These are phyloP conservation scores for Brachyptera risi DNA, from an alignment of 2,888 invertebrate genomes.

Conservation along the genomic window DNA sequence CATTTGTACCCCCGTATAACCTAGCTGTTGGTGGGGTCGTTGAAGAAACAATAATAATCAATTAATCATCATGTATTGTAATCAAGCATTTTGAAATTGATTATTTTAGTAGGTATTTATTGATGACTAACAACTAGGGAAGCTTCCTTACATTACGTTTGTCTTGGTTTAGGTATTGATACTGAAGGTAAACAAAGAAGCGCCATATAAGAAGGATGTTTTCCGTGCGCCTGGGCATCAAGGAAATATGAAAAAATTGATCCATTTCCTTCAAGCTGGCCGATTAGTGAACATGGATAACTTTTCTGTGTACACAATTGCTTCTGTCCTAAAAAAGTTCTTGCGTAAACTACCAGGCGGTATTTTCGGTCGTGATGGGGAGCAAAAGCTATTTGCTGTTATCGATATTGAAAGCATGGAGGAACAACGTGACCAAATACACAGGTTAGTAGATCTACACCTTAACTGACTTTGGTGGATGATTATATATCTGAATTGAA, in stretches of 20 bases:
- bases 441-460: conserved; percentile 72
- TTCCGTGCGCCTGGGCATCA: conserved; percentile 94
- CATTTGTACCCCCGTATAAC: too few relatives aligned
- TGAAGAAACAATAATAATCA: too few relatives aligned
- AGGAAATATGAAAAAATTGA: conserved; percentile 89
- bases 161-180: conserved; percentile 66
- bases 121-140: too few relatives aligned
- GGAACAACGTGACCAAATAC: conserved; percentile 87
- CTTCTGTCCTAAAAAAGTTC: conserved; percentile 97
- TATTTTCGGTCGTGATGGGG: conserved; percentile 89
- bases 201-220: conserved; percentile 87
- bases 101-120: too few relatives aligned
- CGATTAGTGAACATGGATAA: conserved; percentile 89
- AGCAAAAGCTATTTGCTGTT: conserved; percentile 83
- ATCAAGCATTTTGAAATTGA: too few relatives aligned
- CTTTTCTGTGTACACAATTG: conserved; percentile 95
- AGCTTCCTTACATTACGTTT: too few relatives aligned
- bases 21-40: too few relatives aligned
- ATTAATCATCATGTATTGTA: too few relatives aligned
- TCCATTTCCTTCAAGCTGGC: conserved; percentile 79
- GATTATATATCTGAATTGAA: too few relatives aligned
- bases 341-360: conserved; percentile 95
- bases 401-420: conserved; percentile 77
- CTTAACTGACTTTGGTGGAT: too few relatives aligned
- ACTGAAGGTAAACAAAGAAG: conserved; percentile 90